Evolutionary conservation across 2,888 invertebrate species (phyloP), one percentile per base, ranked within the genome.

Genomic region (Agapetus fuscipes): DNA sequence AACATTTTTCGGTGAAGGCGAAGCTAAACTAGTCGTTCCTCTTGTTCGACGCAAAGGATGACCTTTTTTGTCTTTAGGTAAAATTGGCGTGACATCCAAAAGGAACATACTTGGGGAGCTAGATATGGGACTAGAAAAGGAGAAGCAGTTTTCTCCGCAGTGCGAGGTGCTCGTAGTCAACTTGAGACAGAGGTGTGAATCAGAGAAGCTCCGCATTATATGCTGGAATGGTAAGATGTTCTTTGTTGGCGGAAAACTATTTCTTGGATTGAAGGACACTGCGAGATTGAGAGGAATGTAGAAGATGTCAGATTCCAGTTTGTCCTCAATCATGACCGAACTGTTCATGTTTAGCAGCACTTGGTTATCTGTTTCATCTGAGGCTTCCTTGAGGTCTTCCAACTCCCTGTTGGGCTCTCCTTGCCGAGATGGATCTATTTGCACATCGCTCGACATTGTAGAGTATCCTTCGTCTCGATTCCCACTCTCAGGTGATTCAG

Each of bases 401-500:
- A 83, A 58, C 6, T 75, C 76, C 41, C 77, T 58, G 47, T 72
- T 66, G 46, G 73, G 65, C 52, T 74, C 74, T 36, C 61, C 61
- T 30, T 73, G 73, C 14, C 71, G 53, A 1, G 76, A 76, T 2
- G 78, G 77, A 52, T 82, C 82, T 1, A 79, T 79, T 58, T 84
- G 83, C 1, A 83, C 82, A 56, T 85, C 85, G 46, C 83, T 83
- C 9, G 84, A 84, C 84, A 85, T 85, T 3, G 85, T 85, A 43
- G 84, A 84, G 60, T 85, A 85, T 12, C 84, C 85, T 57, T 85
- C 85, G 64, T 85, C 85, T 50, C 83, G 74, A 49, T 82, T 82
- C 28, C 81, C 81, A 52, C 81, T 81, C 53, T 82, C 82, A 0
- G 82, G 82, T 44, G 82, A 81, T 56, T 83, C 82, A 49, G 77